Evolutionary conservation across 2,113 vertebrate genomes (phyloP).

Genomic region (Garra rufa): DNA sequence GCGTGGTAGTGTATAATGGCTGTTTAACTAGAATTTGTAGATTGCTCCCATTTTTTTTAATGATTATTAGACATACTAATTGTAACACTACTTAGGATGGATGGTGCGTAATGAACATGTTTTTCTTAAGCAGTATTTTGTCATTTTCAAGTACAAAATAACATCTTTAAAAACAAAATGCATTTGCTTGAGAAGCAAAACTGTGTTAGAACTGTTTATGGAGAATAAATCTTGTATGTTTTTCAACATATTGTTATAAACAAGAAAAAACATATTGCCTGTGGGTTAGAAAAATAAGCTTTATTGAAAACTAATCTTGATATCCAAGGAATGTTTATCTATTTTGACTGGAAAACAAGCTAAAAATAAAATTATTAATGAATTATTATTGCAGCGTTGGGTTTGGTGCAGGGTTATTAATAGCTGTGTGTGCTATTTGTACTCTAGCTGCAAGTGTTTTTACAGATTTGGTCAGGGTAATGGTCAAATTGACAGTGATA

Average conservation of each 20-base stretch:
- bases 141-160: too few species aligned
- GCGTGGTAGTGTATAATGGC: too few species aligned
- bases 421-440: not conserved
- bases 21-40: too few species aligned
- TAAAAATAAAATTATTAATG: not conserved
- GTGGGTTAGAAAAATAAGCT: not conserved
- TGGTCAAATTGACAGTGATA: not conserved
- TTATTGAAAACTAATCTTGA: not conserved
- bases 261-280: not conserved
- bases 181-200: too few species aligned
- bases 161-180: too few species aligned
- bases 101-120: too few species aligned
- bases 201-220: not conserved
- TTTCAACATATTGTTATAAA: not conserved
- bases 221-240: not conserved
- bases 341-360: not conserved
- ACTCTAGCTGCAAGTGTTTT: not conserved
- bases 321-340: not conserved
- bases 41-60: too few species aligned
- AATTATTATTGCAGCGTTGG: not conserved
- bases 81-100: too few species aligned
- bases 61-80: too few species aligned
- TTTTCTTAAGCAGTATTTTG: too few species aligned
- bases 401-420: not conserved
- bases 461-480: not conserved